Percentiles rank a stretch among this genome's conserved stretches.
Evolutionary conservation across 2,888 invertebrate genomes (phyloP).

Genomic region (Tuta absoluta): DNA sequence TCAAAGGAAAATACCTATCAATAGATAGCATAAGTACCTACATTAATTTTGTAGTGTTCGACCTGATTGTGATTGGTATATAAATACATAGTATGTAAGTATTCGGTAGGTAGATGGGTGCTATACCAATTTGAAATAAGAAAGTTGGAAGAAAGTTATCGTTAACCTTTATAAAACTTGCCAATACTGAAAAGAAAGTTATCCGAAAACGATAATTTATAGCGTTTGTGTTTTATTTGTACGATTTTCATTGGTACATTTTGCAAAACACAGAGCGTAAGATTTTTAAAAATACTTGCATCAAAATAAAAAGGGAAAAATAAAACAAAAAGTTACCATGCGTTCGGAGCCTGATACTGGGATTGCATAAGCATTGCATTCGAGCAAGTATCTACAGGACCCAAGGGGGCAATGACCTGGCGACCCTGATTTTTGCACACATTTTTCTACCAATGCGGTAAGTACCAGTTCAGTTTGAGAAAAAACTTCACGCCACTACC

Average conservation of each 20-base stretch:
- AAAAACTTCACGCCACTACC: not conserved
- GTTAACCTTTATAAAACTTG: conserved; percentile 3
- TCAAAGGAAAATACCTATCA: too few species aligned
- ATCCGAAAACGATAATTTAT: not conserved
- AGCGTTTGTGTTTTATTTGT: not conserved
- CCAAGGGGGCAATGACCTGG: conserved; percentile 60
- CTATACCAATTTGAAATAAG: not conserved
- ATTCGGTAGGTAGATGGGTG: not conserved
- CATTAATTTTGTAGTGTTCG: too few species aligned
- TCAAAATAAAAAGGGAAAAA: not conserved
- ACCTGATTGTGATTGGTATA: too few species aligned
- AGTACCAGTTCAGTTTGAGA: not conserved
- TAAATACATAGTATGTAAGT: too few species aligned
- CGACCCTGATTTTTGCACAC: conserved; percentile 58
- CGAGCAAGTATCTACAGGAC: conserved; percentile 42
- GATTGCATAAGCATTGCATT: conserved; percentile 67
- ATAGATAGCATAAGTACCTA: too few species aligned
- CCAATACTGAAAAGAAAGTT: conserved; percentile 33
- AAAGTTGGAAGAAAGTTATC: conserved; percentile 28
- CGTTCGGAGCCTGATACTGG: conserved; percentile 56
- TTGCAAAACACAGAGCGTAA: not conserved
- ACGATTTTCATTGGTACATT: not conserved
- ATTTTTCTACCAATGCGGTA: conserved; percentile 29
- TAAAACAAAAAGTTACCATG: conserved; percentile 31
- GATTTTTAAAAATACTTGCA: not conserved